phyloP scores from a whole-genome alignment of 2,888 invertebrate species.

The Allygus modestus region DNA sequence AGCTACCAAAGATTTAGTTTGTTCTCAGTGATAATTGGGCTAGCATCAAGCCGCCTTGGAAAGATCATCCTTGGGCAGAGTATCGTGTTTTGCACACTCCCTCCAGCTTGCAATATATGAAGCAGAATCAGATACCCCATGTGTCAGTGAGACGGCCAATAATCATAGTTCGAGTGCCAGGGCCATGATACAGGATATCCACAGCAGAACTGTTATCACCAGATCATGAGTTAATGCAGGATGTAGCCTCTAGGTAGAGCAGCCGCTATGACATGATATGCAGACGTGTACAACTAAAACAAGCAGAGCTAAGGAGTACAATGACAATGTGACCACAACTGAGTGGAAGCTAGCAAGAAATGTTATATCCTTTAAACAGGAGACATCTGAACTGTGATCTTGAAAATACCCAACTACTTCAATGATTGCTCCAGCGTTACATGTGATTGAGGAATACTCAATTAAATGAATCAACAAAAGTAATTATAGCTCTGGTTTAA shows the following conservation, averaged over 20 bases:
- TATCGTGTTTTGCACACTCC: conserved; percentile 20
- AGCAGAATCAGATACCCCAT: not conserved
- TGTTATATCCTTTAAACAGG: not conserved
- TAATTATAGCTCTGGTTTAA: not conserved
- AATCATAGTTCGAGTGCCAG: conserved; percentile 22
- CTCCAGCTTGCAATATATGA: conserved; percentile 35
- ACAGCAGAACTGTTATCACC: not conserved
- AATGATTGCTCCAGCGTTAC: conserved; percentile 2
- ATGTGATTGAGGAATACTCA: not conserved
- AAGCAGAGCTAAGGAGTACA: not conserved
- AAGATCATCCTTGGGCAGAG: not conserved
- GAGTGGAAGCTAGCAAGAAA: not conserved
- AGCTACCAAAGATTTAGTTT: not conserved
- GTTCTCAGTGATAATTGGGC: conserved; percentile 33
- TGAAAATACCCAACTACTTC: not conserved
- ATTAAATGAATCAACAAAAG: not conserved
- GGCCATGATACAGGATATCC: not conserved
- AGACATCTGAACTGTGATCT: not conserved
- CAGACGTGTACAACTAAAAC: conserved; percentile 6
- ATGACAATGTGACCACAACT: not conserved
- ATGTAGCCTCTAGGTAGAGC: conserved; percentile 20
- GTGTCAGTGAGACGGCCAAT: not conserved
- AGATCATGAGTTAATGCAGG: not conserved
- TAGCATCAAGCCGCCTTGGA: conserved; percentile 39
- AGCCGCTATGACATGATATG: conserved; percentile 19